Percentiles rank a stretch among this genome's conserved stretches.
Evolutionary conservation across 2,888 invertebrate genomes (phyloP).

Genomic region (Brachyptera risi): DNA sequence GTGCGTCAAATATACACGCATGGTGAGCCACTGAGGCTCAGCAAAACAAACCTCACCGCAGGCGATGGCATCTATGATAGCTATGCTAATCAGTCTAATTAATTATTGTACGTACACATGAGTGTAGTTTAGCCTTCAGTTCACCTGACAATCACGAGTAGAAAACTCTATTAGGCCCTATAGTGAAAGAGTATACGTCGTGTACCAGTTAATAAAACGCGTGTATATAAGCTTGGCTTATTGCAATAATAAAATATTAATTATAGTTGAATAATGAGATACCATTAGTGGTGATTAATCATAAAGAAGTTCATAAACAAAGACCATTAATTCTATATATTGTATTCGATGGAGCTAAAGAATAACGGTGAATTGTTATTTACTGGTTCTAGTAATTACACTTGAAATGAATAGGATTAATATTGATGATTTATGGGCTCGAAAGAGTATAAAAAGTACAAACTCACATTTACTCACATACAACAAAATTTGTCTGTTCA

Average conservation of each 20-base stretch:
- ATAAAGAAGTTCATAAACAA: background rate
- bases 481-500: no score
- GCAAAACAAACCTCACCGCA: constrained; percentile 18
- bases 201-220: background rate
- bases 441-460: no score
- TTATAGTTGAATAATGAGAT: constrained; percentile 7
- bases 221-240: background rate
- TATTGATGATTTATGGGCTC: constrained; percentile 9
- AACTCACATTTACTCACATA: no score
- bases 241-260: constrained; percentile 13
- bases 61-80: constrained; percentile 8
- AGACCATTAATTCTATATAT: background rate
- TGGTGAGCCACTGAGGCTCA: background rate
- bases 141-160: constrained; percentile 2
- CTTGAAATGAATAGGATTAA: background rate
- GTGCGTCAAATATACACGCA: constrained; percentile 17
- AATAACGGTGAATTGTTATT: constrained; percentile 2
- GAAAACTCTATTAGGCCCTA: constrained; percentile 26
- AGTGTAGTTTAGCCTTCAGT: background rate
- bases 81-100: constrained; percentile 25
- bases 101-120: constrained; percentile 26
- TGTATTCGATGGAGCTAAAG: background rate
- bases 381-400: constrained; percentile 3
- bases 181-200: no score
- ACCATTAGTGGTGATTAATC: background rate